Evolutionary conservation across 2,888 invertebrate genomes (phyloP), one percentile per base, ranked within the genome.

Genomic region (Hyposoter didymator): DNA sequence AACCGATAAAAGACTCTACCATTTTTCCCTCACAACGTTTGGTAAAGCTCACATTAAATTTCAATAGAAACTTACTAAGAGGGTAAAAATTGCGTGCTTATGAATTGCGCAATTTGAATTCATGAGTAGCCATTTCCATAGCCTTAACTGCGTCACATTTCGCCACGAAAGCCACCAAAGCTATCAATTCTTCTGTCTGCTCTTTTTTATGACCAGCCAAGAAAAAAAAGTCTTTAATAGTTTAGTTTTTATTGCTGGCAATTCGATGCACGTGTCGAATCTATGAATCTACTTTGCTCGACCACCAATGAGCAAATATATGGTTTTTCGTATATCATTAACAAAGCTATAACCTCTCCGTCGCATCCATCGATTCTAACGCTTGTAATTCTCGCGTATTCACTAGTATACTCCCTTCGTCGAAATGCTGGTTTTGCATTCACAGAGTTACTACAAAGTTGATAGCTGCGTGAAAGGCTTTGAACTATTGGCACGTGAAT

Each of bases 201-300:
- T 47, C 17, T 32, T 32, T n/a, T 73, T 73, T 73, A 73, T 39
- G 72, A 73, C 22, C 19, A 55, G 1, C 14, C 32, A 62, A 67
- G 17, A 73, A 55, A 55, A 70, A 70, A 14, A 10, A 19, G 2
- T 1, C 14, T 22, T 19, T 7, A 39, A 39, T 49, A 19, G 39
- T 35, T 39, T 55, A 5, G 62, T 62, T 62, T 32, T 74, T 32
- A 62, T 28, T 45, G n/a, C 12, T 19, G 28, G 32, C 62, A 62
- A 55, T 62, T 62, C 45, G n/a, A 22, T 2, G 47, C 47, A 74
- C 62, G 62, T 45, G 74, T 28, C 45, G 52, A 19, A 73, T 73
- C 35, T n/a, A 52, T 35, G 39, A 73, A 73, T 55, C 39, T 12
- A 19, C 19, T 35, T 19, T 19, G 6, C 2, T 10, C 6, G 39